A percentile compares a stretch with the other conserved stretches of the same genome.
phyloP scores from a whole-genome alignment of 2,888 invertebrate species.

The Isotomurus palustris region DNA sequence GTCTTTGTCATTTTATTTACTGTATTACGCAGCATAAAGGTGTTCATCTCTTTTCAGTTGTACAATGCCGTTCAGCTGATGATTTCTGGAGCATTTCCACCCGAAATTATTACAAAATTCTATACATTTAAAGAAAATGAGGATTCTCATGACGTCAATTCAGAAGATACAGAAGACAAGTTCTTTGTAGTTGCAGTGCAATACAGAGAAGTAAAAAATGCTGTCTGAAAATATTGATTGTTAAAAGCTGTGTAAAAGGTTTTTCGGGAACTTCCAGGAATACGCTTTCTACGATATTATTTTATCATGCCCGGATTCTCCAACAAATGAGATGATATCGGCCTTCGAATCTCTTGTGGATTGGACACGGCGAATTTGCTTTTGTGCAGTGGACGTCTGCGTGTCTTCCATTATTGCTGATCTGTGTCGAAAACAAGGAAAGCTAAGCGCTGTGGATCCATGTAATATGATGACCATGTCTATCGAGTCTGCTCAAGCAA shows the following conservation, averaged over 20 bases:
- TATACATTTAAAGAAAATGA: not conserved
- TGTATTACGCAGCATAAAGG: too few species aligned
- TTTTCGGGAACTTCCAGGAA: too few species aligned
- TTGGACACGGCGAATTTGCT: not conserved
- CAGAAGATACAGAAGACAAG: not conserved
- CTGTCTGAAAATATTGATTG: too few species aligned
- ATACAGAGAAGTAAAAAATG: not conserved
- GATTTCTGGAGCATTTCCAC: not conserved
- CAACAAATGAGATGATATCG: not conserved
- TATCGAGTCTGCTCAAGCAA: not conserved
- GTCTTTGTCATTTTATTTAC: too few species aligned
- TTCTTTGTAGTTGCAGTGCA: not conserved
- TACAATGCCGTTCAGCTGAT: not conserved
- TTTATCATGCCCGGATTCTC: not conserved
- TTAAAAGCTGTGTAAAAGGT: too few species aligned
- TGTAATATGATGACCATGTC: conserved; percentile 6
- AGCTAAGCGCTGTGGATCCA: not conserved
- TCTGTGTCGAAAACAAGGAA: not conserved
- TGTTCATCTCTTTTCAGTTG: not conserved
- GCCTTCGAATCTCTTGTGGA: conserved; percentile 1
- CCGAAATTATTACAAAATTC: not conserved
- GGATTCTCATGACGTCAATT: not conserved
- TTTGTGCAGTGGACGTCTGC: not conserved
- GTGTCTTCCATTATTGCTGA: not conserved
- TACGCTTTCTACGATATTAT: not conserved